Evolutionary conservation across 2,113 vertebrate genomes (phyloP), one percentile per base, ranked within the genome.

Genomic region (Aldabrachelys gigantea): DNA sequence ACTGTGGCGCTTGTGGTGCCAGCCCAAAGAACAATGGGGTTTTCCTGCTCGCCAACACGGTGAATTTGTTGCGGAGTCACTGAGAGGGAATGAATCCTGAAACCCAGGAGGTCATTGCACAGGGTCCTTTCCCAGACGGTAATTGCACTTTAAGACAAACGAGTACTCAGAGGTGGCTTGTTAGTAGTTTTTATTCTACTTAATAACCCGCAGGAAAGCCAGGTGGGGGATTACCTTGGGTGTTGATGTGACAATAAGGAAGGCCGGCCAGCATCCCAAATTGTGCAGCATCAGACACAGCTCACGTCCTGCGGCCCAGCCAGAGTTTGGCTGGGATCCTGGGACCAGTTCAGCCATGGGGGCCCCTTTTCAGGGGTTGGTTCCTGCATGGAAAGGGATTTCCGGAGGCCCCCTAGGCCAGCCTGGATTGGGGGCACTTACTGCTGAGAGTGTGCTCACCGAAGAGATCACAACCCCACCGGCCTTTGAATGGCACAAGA

Each of bases 231-330:
- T 52, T 4, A 82, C 10, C 8, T 17, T 80, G 62, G 91, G 91
- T 19, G 92, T 90, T 87, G 65, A 65, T 21, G 16, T 31, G 57
- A 85, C 91, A 56, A 92, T 72, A 85, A 94, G 93, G 87, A 29
- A 88, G 95, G 95, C 91, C 85, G 84, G 94, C 96, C 65, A 11
- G 88, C 87, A 93, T 86, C 95, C 95, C 94, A 91, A 75, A 94
- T 8, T 10, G 44, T 31, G n/a, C 87, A 80, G 87, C 89, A 90
- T 82, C 88, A 8, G 62, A 19, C 19, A 17, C n/a, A 47, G 75
- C 25, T 78, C 25, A 7, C 7, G 10, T 78, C 38, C 12, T 8
- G 7, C 10, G 3, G 31, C 31, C 31, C 50, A 53, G 50, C 41
- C 50, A 19, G 24, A 49, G 47, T 38, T 22, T n/a, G 35, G 29